Evolutionary conservation across 2,888 invertebrate species (phyloP).

Genomic region (Meiosimyza decipiens): DNA sequence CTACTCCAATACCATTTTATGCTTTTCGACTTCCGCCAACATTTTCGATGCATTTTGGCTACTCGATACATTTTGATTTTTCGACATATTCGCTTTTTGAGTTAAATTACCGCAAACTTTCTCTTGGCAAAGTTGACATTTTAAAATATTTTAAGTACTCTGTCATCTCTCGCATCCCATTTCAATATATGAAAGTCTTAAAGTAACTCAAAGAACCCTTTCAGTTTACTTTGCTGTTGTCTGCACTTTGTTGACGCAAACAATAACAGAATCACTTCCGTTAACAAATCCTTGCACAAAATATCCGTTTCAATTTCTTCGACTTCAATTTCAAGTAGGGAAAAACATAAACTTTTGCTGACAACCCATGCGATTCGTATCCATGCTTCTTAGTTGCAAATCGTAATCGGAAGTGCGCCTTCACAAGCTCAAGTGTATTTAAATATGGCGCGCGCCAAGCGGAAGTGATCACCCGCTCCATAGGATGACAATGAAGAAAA

Average conservation of each 20-base stretch:
- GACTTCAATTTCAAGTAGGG: background rate
- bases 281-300: slow-evolving; percentile 38
- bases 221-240: slow-evolving; percentile 19
- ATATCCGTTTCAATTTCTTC: slow-evolving; percentile 24
- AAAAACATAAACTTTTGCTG: slow-evolving; percentile 30
- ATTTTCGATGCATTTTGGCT: too few relatives aligned
- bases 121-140: too few relatives aligned
- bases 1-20: too few relatives aligned
- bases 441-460: slow-evolving; percentile 43
- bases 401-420: slow-evolving; percentile 37
- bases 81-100: too few relatives aligned
- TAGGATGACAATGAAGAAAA: slow-evolving; percentile 9
- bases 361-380: slow-evolving; percentile 16
- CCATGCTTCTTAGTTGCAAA: slow-evolving; percentile 21
- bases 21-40: too few relatives aligned
- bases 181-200: too few relatives aligned
- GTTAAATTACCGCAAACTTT: too few relatives aligned
- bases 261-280: slow-evolving; percentile 46
- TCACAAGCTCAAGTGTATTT: slow-evolving; percentile 37
- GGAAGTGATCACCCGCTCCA: slow-evolving; percentile 41
- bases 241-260: slow-evolving; percentile 41
- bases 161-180: too few relatives aligned
- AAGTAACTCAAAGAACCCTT: slow-evolving; percentile 1
- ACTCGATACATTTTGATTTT: too few relatives aligned
- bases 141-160: too few relatives aligned